A percentile compares a stretch with the other conserved stretches of the same genome.
Conservation (phyloP, 2,888 invertebrate species). For the Hyalella azteca region DNA sequence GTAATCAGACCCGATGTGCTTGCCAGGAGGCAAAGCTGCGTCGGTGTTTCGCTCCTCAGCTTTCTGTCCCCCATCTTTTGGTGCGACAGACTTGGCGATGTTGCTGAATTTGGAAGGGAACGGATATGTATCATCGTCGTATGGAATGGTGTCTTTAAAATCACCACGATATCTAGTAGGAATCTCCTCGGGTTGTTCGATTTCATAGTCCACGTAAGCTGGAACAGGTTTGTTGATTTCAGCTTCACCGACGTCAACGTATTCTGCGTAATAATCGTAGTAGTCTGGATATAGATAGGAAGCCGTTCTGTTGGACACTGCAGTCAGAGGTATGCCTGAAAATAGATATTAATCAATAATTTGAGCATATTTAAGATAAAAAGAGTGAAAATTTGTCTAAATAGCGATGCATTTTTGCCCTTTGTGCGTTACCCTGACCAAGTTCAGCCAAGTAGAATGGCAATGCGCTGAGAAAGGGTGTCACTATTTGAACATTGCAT, state of each 20-base stretch:
- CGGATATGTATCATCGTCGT: neutral
- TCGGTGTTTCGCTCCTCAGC: neutral
- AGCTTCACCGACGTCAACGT: neutral
- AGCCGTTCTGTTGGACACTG: neutral
- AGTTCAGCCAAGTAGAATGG: too few relatives aligned
- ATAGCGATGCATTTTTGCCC: too few relatives aligned
- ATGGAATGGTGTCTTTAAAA: neutral
- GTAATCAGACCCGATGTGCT: neutral
- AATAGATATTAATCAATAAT: too few relatives aligned
- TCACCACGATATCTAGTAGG: neutral
- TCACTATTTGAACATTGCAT: too few relatives aligned
- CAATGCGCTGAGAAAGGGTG: too few relatives aligned
- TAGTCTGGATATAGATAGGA: too few relatives aligned
- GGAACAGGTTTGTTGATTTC: neutral
- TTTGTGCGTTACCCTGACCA: too few relatives aligned
- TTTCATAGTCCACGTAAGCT: neutral
- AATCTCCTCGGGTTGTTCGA: neutral
- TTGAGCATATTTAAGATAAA: too few relatives aligned
- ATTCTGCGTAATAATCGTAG: conserved; percentile 9
- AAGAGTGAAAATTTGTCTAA: too few relatives aligned
- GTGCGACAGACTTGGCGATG: neutral
- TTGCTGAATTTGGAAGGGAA: neutral
- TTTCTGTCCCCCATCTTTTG: neutral
- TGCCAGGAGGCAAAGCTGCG: neutral
- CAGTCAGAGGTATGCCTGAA: neutral